Evolutionary conservation across 1,140 invertebrate genomes (phyloP), one percentile per base, ranked within the genome.

Genomic region (Tribolium castaneum): DNA sequence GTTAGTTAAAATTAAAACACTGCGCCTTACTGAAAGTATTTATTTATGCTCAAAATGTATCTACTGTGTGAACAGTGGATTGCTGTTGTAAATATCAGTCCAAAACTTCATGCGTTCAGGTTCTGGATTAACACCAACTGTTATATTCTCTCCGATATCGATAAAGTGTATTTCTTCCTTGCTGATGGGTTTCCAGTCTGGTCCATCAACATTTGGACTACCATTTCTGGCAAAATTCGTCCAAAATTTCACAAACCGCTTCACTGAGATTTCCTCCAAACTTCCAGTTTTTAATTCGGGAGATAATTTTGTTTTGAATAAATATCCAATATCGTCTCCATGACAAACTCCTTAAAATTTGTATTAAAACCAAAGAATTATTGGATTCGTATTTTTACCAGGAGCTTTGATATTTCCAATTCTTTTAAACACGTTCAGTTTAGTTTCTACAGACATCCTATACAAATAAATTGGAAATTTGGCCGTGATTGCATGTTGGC

Each of bases 291-390:
- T 83, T 12, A 87, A 75, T 59, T 87, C 86, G 14, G 82, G 80
- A 9, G 85, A 87, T 14, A 89, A 74, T 72, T 82, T 82, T 70
- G 84, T 88, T 80, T 88, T 86, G 80, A 92, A 93, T 6, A 92
- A 81, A 83, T 92, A 92, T 74, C 88, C 89, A 1, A 92, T 39
- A 78, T 92, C 92, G 79, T 93, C 92, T 0, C 86, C 89, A 80
- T 93, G 92, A 81, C 87, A 88, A 0, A 89, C 90, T 1, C 91
- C 91, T 81, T 86, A 7, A 62, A 7, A 5, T 9, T 62, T 2
- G 3, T 25, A 22, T 22, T 70, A 10, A 7, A 14, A 72, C 34
- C 4, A 87, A 88, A 2, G 16, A 85, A 85, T 75, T 86, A 83
- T 19, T 19, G 16, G 83, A 88, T 77, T 76, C 86, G 86, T 35